phyloP scores from a whole-genome alignment of 2,113 vertebrate genomes.

The Anarrhichthys ocellatus region DNA sequence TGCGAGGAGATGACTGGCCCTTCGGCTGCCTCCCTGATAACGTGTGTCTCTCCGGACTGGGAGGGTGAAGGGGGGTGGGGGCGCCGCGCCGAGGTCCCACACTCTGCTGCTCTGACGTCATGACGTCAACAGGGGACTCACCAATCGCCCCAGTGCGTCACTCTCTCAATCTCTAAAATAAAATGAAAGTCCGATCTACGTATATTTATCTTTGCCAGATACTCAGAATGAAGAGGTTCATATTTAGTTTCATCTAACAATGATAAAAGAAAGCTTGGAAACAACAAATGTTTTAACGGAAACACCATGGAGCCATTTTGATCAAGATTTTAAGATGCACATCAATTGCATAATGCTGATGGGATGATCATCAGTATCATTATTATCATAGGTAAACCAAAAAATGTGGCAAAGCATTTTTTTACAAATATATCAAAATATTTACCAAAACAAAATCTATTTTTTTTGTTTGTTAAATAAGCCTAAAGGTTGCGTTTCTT shows the following conservation, averaged over 20 bases:
- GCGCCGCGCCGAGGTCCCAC: slow-evolving; percentile 80
- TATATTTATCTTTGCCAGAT: slow-evolving; percentile 5
- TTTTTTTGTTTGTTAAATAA: rapidly evolving
- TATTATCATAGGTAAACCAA: neutral
- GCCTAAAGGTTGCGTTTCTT: neutral
- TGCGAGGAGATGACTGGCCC: slow-evolving; percentile 80
- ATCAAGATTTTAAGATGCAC: neutral
- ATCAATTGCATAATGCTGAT: neutral
- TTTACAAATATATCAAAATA: neutral
- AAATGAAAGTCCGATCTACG: neutral
- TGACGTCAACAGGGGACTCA: slow-evolving; percentile 55
- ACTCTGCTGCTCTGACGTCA: slow-evolving; percentile 89
- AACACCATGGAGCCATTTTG: neutral
- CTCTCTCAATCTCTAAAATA: neutral
- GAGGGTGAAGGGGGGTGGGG: slow-evolving; percentile 56
- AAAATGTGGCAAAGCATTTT: neutral
- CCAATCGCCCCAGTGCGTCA: slow-evolving; percentile 56
- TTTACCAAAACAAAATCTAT: rapidly evolving
- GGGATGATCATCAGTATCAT: neutral
- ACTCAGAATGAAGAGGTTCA: neutral
- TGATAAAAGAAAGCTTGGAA: neutral
- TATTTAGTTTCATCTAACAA: neutral
- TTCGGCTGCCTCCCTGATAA: slow-evolving; percentile 86
- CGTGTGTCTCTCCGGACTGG: slow-evolving; percentile 81
- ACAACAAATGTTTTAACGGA: neutral